Percentiles rank a stretch among this genome's conserved stretches.
Evolutionary conservation across 2,797 vertebrate species (phyloP).

Genomic region (Bradypodion ventrale): DNA sequence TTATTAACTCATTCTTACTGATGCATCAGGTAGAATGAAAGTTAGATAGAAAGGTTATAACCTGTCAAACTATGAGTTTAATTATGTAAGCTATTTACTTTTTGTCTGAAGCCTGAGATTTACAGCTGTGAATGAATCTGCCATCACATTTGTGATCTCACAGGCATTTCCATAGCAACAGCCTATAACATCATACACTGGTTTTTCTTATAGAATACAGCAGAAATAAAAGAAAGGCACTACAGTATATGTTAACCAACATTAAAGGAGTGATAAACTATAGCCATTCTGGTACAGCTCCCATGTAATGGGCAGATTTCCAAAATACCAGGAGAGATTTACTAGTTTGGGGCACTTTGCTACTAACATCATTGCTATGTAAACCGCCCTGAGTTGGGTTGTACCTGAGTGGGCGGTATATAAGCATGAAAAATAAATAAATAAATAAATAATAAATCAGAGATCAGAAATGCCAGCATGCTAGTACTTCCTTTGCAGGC

Average conservation of each 20-base stretch:
- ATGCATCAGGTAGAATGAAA: slow-evolving; percentile 69
- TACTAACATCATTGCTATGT: no score
- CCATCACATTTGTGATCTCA: slow-evolving; percentile 13
- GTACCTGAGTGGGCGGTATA: no score
- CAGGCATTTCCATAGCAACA: slow-evolving; percentile 20
- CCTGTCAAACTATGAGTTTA: slow-evolving; percentile 65
- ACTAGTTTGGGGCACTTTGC: neutral
- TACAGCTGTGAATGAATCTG: neutral
- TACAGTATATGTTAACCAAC: neutral
- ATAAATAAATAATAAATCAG: no score
- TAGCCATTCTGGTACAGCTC: neutral
- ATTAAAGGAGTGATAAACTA: neutral
- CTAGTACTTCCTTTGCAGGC: neutral
- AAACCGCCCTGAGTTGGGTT: no score
- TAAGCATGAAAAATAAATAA: no score
- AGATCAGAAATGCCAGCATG: neutral
- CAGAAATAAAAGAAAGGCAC: neutral
- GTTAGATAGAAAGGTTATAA: slow-evolving; percentile 67
- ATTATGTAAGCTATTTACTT: slow-evolving; percentile 56
- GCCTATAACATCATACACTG: slow-evolving; percentile 31
- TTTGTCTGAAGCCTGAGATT: slow-evolving; percentile 22
- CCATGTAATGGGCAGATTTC: slow-evolving; percentile 3
- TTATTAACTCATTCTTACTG: slow-evolving; percentile 73
- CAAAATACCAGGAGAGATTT: neutral
- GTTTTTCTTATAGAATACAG: neutral